Evolutionary conservation across 1,140 invertebrate genomes (phyloP).

Genomic region (Bradynema listronoti): DNA sequence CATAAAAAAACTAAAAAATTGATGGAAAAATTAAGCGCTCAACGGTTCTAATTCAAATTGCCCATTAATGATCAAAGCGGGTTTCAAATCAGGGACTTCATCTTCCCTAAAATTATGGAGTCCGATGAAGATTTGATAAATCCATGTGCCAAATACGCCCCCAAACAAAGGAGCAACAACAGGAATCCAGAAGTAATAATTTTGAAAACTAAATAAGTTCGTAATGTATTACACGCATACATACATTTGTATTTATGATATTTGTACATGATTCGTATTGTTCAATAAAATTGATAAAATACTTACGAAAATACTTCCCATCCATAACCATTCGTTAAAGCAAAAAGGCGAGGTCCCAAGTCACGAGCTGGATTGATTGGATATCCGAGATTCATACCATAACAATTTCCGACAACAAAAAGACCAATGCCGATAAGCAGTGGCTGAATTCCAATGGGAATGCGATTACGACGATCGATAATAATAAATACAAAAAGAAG

Average conservation of each 20-base stretch:
- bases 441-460: constrained; percentile 60
- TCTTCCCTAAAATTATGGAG: constrained; percentile 31
- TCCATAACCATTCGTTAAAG: constrained; percentile 63
- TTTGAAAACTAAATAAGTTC: constrained; percentile 32
- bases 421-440: constrained; percentile 62
- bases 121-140: constrained; percentile 45
- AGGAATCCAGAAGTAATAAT: constrained; percentile 55
- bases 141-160: constrained; percentile 46
- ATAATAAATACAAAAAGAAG: constrained; percentile 63
- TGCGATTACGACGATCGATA: constrained; percentile 62
- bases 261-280: neutral
- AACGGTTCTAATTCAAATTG: too few species aligned
- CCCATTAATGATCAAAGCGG: too few species aligned
- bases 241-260: neutral
- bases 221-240: constrained; percentile 23
- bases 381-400: constrained; percentile 63
- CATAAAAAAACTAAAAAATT: too few species aligned
- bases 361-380: constrained; percentile 64
- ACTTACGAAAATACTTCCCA: constrained; percentile 45
- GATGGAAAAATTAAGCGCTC: too few species aligned
- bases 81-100: too few species aligned
- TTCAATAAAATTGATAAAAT: neutral
- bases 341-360: constrained; percentile 64
- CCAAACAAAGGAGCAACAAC: constrained; percentile 53
- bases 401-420: constrained; percentile 62